phyloP scores from a whole-genome alignment of 2,797 vertebrate genomes.

The Yasuhikotakia modesta region DNA sequence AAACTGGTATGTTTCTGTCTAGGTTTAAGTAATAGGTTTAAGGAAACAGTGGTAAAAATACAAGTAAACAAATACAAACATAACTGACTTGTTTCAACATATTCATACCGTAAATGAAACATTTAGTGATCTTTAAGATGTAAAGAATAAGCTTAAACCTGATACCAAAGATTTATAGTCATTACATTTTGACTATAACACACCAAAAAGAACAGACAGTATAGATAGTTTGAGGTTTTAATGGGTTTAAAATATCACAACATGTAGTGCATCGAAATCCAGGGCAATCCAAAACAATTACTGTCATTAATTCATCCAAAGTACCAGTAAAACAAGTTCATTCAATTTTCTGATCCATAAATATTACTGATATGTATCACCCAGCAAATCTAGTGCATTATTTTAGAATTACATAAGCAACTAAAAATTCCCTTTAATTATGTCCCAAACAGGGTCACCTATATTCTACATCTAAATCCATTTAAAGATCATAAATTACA shows the following conservation, averaged over 20 bases:
- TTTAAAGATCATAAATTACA: not conserved
- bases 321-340: not conserved
- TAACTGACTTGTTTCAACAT: not conserved
- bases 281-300: not conserved
- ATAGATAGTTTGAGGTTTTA: not conserved
- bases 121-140: not conserved
- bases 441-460: not conserved
- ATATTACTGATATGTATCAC: not conserved
- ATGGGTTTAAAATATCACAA: not conserved
- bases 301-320: not conserved
- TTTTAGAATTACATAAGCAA: not conserved
- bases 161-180: too few relatives aligned
- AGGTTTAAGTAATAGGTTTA: too few relatives aligned
- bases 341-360: not conserved
- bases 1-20: too few relatives aligned
- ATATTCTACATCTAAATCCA: not conserved
- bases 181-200: too few relatives aligned
- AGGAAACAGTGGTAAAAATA: too few relatives aligned
- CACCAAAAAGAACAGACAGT: not conserved
- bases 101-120: not conserved
- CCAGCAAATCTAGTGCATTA: constrained; percentile 18
- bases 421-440: constrained; percentile 15
- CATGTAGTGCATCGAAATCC: constrained; percentile 37
- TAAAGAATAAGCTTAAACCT: not conserved
- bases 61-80: too few relatives aligned